phyloP scores from a whole-genome alignment of 2,888 invertebrate genomes.

The Ectropis crepuscularia region DNA sequence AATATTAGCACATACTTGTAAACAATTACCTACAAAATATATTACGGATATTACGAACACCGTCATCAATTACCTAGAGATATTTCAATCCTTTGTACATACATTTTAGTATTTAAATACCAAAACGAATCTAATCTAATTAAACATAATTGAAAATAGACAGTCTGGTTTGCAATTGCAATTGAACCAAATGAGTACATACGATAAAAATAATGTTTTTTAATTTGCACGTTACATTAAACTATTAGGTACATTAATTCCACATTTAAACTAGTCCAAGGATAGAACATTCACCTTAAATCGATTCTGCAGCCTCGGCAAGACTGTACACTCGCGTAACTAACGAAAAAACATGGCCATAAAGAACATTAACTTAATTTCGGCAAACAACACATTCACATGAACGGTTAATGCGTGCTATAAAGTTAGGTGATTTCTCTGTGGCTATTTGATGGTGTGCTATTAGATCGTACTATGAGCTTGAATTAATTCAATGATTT shows the following conservation, averaged over 20 bases:
- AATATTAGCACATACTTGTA: too few species aligned
- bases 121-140: too few species aligned
- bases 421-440: conserved; percentile 18
- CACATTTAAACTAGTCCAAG: conserved; percentile 31
- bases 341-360: conserved; percentile 20
- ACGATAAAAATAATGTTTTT: conserved; percentile 17
- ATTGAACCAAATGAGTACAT: neutral
- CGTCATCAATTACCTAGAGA: too few species aligned
- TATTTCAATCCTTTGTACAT: too few species aligned
- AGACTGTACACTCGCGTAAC: conserved; percentile 21
- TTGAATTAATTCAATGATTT: too few species aligned
- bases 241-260: conserved; percentile 20
- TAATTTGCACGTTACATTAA: conserved; percentile 17
- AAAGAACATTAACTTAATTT: conserved; percentile 28
- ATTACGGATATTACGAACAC: too few species aligned
- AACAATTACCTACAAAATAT: too few species aligned
- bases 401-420: conserved; percentile 16
- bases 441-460: conserved; percentile 10
- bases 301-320: conserved; percentile 18
- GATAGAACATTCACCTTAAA: conserved; percentile 35
- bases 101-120: too few species aligned
- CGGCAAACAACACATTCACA: conserved; percentile 26
- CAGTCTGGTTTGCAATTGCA: neutral
- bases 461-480: neutral
- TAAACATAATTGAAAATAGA: too few species aligned